Evolutionary conservation across 1,140 invertebrate genomes (phyloP).

Genomic region (Leptinotarsa lineolata): DNA sequence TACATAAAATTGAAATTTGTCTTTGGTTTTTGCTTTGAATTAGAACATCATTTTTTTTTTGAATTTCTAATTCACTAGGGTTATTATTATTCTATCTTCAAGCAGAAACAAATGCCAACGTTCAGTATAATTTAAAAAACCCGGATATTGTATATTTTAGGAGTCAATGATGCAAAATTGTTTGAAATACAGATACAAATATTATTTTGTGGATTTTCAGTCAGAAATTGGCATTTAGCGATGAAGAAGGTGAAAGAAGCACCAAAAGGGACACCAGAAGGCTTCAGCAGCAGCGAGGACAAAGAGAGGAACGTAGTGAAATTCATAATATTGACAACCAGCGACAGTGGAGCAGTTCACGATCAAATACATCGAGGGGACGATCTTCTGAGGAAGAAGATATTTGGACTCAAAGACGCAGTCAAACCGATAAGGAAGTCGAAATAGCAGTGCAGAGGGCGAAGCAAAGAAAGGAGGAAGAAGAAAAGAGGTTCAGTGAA

Average conservation of each 20-base stretch:
- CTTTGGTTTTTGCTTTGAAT: too few species aligned
- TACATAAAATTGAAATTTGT: too few species aligned
- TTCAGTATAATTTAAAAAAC: too few species aligned
- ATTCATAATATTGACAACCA: conserved; percentile 36
- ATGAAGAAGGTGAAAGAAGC: conserved; percentile 73
- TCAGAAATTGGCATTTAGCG: conserved; percentile 92
- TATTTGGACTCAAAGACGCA: conserved; percentile 70
- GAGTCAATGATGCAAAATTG: too few species aligned
- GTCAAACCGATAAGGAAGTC: conserved; percentile 71
- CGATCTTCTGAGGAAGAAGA: conserved; percentile 70
- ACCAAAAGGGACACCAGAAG: conserved; percentile 29
- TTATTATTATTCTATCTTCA: too few species aligned
- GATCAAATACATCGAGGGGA: conserved; percentile 25
- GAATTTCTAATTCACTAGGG: too few species aligned
- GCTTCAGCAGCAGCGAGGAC: not conserved
- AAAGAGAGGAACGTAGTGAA: conserved; percentile 53
- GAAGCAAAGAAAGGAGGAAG: conserved; percentile 77
- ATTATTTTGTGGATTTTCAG: not conserved
- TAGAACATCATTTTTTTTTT: too few species aligned
- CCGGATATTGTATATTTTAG: too few species aligned
- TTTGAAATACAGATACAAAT: too few species aligned
- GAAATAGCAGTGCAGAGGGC: conserved; percentile 75
- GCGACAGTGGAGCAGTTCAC: conserved; percentile 35
- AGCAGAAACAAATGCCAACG: too few species aligned
- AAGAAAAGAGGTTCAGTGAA: conserved; percentile 75